phyloP scores from a whole-genome alignment of 2,888 invertebrate genomes.

The Luperina nickerlii region DNA sequence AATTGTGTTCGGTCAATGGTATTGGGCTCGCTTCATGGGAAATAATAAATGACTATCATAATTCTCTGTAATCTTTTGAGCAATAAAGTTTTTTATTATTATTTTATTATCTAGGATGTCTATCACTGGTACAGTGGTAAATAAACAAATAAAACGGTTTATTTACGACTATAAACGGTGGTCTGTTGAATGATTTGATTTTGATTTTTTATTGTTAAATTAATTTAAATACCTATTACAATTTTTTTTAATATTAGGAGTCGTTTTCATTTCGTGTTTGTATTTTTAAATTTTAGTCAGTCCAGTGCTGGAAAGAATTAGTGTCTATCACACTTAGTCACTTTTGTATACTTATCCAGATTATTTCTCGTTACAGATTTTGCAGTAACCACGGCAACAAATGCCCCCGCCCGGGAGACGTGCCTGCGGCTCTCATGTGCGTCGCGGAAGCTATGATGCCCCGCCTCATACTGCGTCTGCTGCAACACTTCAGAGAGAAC shows the following conservation, averaged over 20 bases:
- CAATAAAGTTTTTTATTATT: too few relatives aligned
- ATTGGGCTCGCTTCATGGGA: not conserved
- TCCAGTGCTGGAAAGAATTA: not conserved
- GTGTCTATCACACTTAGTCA: not conserved
- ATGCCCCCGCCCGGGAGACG: constrained; percentile 93
- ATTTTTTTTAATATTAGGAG: not conserved
- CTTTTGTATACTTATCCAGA: constrained; percentile 6
- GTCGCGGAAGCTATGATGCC: constrained; percentile 99
- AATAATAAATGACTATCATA: not conserved
- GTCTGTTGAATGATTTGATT: not conserved
- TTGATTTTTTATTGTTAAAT: too few relatives aligned
- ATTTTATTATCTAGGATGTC: too few relatives aligned
- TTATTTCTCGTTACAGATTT: constrained; percentile 91
- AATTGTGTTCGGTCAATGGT: too few relatives aligned
- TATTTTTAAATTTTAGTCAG: not conserved
- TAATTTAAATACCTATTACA: not conserved
- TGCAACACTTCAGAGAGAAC: constrained; percentile 97
- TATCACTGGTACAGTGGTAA: too few relatives aligned
- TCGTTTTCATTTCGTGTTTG: too few relatives aligned
- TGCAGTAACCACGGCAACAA: constrained; percentile 98
- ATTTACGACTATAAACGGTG: not conserved
- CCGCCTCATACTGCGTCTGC: constrained; percentile 95
- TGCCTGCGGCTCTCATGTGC: constrained; percentile 96
- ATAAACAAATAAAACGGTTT: not conserved
- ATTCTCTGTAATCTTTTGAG: too few relatives aligned